Conservation (phyloP, 2,888 invertebrate species). For the Bhutanitis thaidina region DNA sequence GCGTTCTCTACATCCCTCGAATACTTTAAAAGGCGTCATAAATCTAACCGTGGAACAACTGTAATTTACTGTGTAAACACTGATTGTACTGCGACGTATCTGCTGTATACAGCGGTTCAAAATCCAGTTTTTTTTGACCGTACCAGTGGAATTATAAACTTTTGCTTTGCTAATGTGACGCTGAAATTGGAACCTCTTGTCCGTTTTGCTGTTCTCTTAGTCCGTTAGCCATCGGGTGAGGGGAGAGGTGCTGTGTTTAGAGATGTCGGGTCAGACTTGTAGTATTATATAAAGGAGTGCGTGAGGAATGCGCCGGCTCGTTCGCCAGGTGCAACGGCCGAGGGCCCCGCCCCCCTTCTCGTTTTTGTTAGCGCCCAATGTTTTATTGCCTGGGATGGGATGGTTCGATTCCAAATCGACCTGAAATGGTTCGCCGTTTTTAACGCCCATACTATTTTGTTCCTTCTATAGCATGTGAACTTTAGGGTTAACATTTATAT, state of each 20-base stretch:
- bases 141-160: too few species aligned
- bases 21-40: constrained; percentile 49
- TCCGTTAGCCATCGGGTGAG: constrained; percentile 33
- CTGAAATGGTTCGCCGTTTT: not conserved
- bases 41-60: constrained; percentile 49
- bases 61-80: constrained; percentile 51
- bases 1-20: constrained; percentile 39
- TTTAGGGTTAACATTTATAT: too few species aligned
- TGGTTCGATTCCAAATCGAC: not conserved
- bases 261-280: constrained; percentile 57
- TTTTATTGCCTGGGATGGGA: constrained; percentile 39
- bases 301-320: constrained; percentile 72
- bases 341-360: constrained; percentile 62
- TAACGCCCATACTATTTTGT: too few species aligned
- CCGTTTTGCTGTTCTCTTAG: constrained; percentile 39
- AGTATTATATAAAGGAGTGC: constrained; percentile 75
- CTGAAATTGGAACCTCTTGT: constrained; percentile 30
- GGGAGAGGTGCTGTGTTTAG: constrained; percentile 44
- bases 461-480: too few species aligned
- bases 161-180: too few species aligned
- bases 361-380: constrained; percentile 64
- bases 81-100: constrained; percentile 36
- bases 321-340: constrained; percentile 76
- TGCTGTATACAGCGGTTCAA: too few species aligned
- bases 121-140: too few species aligned